phyloP scores from a whole-genome alignment of 2,113 vertebrate genomes.

The Phylloscopus trochilus region DNA sequence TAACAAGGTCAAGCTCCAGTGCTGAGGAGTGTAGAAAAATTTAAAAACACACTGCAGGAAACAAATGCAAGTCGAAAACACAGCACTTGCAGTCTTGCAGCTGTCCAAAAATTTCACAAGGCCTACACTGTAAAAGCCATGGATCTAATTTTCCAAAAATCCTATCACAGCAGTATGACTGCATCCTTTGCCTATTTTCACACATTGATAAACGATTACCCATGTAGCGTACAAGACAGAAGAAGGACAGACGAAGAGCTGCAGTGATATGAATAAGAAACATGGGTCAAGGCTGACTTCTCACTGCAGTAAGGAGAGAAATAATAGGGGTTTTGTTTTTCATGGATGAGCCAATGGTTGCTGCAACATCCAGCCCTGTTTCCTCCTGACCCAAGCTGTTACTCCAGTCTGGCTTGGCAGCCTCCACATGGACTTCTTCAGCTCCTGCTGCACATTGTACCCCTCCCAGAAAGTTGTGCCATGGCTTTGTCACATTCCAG shows the following conservation, averaged over 20 bases:
- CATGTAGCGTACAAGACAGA: rapidly evolving
- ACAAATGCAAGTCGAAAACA: background rate
- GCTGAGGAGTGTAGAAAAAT: background rate
- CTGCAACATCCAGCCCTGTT: background rate
- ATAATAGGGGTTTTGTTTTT: background rate
- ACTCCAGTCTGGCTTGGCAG: background rate
- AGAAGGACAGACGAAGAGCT: background rate
- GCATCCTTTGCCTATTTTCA: background rate
- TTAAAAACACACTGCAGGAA: background rate
- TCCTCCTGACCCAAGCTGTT: background rate
- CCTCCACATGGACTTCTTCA: background rate
- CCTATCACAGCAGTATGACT: background rate
- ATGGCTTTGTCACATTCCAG: rapidly evolving
- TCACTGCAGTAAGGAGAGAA: background rate
- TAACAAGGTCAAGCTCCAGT: background rate
- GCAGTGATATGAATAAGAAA: background rate
- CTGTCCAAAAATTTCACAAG: background rate
- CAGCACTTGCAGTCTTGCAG: background rate
- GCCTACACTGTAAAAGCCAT: background rate
- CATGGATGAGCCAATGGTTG: rapidly evolving
- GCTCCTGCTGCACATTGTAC: background rate
- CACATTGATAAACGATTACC: background rate
- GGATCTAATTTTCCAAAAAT: background rate
- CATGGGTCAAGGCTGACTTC: background rate
- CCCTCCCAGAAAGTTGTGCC: background rate